phyloP scores from a whole-genome alignment of 1,140 invertebrate species.

The Pomacea maculata region DNA sequence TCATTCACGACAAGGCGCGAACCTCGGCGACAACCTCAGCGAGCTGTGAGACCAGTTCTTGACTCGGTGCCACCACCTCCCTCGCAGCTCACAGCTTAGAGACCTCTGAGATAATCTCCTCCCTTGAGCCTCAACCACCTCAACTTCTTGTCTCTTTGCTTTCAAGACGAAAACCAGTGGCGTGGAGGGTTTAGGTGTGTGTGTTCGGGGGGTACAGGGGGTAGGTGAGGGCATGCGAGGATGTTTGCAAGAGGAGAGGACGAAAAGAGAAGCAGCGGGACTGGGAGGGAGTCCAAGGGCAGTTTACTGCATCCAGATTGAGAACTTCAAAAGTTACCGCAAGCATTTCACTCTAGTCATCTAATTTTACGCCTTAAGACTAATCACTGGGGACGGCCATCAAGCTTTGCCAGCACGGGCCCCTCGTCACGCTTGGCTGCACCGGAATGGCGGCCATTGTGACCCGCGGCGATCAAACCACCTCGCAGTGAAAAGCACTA shows the following conservation, averaged over 20 bases:
- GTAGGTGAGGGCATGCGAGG: background rate
- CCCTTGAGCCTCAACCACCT: too few relatives aligned
- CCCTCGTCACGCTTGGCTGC: background rate
- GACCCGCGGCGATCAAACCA: background rate
- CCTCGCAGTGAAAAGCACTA: slow-evolving; percentile 10
- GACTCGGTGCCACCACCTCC: too few relatives aligned
- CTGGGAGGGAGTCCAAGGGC: too few relatives aligned
- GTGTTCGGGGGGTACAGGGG: background rate
- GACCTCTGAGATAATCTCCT: too few relatives aligned
- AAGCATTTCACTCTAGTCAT: background rate
- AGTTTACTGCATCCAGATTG: background rate
- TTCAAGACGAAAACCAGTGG: too few relatives aligned
- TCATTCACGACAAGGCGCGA: too few relatives aligned
- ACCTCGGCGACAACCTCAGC: too few relatives aligned
- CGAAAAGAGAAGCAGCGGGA: too few relatives aligned
- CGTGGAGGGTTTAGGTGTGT: background rate
- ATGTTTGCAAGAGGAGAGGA: background rate
- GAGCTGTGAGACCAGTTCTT: too few relatives aligned
- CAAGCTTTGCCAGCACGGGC: background rate
- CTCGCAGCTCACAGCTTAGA: too few relatives aligned
- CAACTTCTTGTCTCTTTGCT: too few relatives aligned
- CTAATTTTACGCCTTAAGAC: slow-evolving; percentile 17
- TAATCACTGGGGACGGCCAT: slow-evolving; percentile 16
- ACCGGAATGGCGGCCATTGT: slow-evolving; percentile 1
- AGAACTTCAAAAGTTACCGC: slow-evolving; percentile 5